phyloP scores from a whole-genome alignment of 2,888 invertebrate species.

The Eristalinus sepulchralis region DNA sequence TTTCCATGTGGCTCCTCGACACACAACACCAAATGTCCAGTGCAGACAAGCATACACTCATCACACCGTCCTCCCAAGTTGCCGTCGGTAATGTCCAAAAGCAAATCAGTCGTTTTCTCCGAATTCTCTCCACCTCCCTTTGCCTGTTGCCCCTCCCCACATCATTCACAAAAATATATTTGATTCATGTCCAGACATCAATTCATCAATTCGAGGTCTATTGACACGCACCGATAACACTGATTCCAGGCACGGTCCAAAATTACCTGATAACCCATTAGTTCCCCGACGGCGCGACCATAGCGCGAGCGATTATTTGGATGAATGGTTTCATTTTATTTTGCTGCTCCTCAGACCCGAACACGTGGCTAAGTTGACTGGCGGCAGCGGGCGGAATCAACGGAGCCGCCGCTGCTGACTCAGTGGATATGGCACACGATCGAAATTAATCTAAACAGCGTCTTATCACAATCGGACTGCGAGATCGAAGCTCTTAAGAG shows the following conservation, averaged over 20 bases:
- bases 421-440: conserved; percentile 58
- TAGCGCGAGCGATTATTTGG: background rate
- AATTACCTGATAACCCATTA: conserved; percentile 42
- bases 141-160: background rate
- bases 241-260: conserved; percentile 46
- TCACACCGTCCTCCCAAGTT: background rate
- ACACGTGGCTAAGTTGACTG: conserved; percentile 52
- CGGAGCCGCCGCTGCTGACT: conserved; percentile 25
- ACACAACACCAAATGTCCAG: background rate
- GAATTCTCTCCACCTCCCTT: background rate
- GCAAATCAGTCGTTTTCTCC: background rate
- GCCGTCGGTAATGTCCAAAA: background rate
- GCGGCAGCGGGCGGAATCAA: background rate
- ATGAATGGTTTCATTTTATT: conserved; percentile 64
- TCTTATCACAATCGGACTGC: conserved; percentile 11
- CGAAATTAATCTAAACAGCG: conserved; percentile 3
- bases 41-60: background rate
- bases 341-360: conserved; percentile 15
- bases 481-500: background rate
- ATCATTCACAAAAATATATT: background rate
- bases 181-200: conserved; percentile 4
- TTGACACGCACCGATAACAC: conserved; percentile 56
- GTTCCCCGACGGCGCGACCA: conserved; percentile 14
- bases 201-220: conserved; percentile 14
- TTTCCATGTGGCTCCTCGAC: background rate